phyloP scores from a whole-genome alignment of 2,797 vertebrate species.

The Chiroxiphia lanceolata region DNA sequence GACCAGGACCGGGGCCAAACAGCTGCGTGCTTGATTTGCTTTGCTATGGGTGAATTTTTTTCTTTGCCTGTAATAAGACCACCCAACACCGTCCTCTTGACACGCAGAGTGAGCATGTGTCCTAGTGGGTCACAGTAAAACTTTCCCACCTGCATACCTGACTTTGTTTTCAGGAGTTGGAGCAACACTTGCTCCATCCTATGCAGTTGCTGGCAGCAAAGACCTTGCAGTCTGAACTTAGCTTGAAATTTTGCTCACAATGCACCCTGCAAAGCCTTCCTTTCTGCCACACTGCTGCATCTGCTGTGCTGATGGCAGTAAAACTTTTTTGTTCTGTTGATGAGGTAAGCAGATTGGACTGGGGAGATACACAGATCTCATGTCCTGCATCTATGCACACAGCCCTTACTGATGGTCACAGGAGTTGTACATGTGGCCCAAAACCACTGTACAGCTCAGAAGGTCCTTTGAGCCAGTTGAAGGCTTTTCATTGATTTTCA shows the following conservation, averaged over 20 bases:
- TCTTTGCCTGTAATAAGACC: background rate
- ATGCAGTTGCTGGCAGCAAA: background rate
- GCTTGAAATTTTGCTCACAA: background rate
- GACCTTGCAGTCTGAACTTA: background rate
- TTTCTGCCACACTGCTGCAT: constrained; percentile 23
- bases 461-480: background rate
- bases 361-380: background rate
- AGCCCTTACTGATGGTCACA: background rate
- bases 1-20: background rate
- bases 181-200: background rate
- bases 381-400: background rate
- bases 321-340: constrained; percentile 17
- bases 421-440: background rate
- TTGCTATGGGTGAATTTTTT: fast-evolving
- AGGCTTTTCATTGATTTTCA: background rate
- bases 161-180: background rate
- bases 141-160: background rate
- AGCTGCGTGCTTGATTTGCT: background rate
- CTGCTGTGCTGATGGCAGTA: constrained; percentile 55
- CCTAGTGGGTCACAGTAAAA: background rate
- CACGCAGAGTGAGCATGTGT: fast-evolving
- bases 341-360: constrained; percentile 4
- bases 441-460: background rate
- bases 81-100: background rate
- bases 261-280: background rate